A percentile compares a stretch with the other conserved stretches of the same genome.
Conservation (phyloP, 2,888 invertebrate genomes). For the Pheosia tremula region DNA sequence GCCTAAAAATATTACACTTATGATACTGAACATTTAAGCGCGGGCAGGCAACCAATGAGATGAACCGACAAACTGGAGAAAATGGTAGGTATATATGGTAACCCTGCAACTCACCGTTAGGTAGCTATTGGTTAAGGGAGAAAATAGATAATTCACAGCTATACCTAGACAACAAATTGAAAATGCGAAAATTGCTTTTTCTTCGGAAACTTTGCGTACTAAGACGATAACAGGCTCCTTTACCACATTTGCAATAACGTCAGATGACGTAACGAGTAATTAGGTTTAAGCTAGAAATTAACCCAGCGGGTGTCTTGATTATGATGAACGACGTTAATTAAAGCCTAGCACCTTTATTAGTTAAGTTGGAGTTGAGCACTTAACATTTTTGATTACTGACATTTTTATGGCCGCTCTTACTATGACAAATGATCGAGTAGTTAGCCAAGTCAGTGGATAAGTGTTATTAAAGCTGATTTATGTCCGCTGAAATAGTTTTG, state of each 20-base stretch:
- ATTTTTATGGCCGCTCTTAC: constrained; percentile 8
- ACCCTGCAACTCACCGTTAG: too few species aligned
- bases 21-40: too few species aligned
- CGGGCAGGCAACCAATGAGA: too few species aligned
- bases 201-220: too few species aligned
- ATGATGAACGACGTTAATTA: constrained; percentile 40
- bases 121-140: too few species aligned
- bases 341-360: constrained; percentile 17
- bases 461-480: not conserved
- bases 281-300: constrained; percentile 33
- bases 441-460: not conserved
- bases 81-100: too few species aligned
- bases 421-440: constrained; percentile 3
- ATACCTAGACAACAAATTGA: too few species aligned
- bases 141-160: too few species aligned
- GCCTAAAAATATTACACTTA: too few species aligned
- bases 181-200: too few species aligned
- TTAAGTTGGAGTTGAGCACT: constrained; percentile 14
- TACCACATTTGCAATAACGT: constrained; percentile 13
- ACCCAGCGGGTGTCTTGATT: constrained; percentile 33
- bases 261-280: constrained; percentile 22
- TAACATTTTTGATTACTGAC: constrained; percentile 18
- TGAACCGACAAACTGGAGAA: too few species aligned
- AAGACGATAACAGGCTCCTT: constrained; percentile 9
- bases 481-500: too few species aligned